These are phyloP conservation scores for Leucoma salicis DNA, from an alignment of 2,888 invertebrate species.

Conservation along the genomic window DNA sequence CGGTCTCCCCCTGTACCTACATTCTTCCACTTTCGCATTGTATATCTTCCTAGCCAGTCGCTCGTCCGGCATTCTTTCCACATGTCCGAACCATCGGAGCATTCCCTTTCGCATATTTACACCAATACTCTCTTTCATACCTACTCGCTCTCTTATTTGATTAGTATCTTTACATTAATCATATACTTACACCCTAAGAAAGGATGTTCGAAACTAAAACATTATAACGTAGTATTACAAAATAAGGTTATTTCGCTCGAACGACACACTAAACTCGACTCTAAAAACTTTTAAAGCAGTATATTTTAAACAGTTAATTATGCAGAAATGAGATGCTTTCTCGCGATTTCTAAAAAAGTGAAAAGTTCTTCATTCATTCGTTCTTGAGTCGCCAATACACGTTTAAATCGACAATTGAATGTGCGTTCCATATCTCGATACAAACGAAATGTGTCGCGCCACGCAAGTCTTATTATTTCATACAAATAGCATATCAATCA, in stretches of 20 bases:
- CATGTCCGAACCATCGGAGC: too few relatives aligned
- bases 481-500: conserved; percentile 20
- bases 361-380: conserved; percentile 56
- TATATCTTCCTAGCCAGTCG: too few relatives aligned
- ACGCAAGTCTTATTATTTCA: conserved; percentile 45
- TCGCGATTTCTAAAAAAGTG: conserved; percentile 41
- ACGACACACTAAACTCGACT: background rate
- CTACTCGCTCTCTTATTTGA: too few relatives aligned
- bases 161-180: too few relatives aligned
- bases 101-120: too few relatives aligned
- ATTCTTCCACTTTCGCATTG: too few relatives aligned
- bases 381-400: conserved; percentile 42
- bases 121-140: too few relatives aligned
- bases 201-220: background rate
- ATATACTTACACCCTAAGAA: conserved; percentile 2
- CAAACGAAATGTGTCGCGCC: conserved; percentile 41
- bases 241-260: too few relatives aligned
- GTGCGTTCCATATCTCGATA: conserved; percentile 36
- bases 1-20: too few relatives aligned
- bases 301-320: conserved; percentile 25
- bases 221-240: background rate
- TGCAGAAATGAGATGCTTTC: conserved; percentile 30
- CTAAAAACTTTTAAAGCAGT: conserved; percentile 2
- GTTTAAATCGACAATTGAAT: conserved; percentile 42
- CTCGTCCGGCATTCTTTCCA: too few relatives aligned